Percentiles rank a stretch among this genome's conserved stretches.
phyloP scores from a whole-genome alignment of 2,113 vertebrate species.

The Oreochromis niloticus region DNA sequence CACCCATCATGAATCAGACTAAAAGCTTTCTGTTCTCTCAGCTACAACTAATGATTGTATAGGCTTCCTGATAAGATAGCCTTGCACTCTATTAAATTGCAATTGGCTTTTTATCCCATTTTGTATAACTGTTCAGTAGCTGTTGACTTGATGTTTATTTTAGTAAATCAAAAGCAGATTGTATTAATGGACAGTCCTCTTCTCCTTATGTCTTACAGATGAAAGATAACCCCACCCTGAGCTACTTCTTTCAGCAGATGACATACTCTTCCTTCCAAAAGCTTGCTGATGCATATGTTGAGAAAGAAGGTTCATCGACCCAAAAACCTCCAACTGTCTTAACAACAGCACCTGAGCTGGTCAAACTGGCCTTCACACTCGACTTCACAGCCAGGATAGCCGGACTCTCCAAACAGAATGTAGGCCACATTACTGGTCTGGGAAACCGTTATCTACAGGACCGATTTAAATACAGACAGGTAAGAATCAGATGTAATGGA shows the following conservation, averaged over 20 bases:
- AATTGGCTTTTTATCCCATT: background rate
- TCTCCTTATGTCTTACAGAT: conserved; percentile 67
- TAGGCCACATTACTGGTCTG: conserved; percentile 79
- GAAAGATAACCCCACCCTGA: conserved; percentile 68
- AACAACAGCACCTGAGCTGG: conserved; percentile 62
- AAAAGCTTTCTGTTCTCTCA: background rate
- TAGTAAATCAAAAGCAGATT: background rate
- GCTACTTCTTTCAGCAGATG: conserved; percentile 71
- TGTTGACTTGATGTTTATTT: background rate
- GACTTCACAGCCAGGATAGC: conserved; percentile 78
- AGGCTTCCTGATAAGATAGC: background rate
- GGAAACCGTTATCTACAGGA: conserved; percentile 74
- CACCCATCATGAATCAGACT: background rate
- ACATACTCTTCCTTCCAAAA: conserved; percentile 80
- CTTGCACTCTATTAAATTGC: background rate
- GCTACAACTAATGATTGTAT: background rate
- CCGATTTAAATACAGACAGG: conserved; percentile 66
- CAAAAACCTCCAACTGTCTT: background rate
- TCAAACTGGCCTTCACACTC: conserved; percentile 75
- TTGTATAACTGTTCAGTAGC: background rate
- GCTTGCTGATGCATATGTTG: conserved; percentile 75
- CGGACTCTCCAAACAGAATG: conserved; percentile 65
- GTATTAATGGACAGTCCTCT: background rate
- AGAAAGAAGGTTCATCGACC: conserved; percentile 28
- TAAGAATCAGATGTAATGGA: background rate